Evolutionary conservation across 1,140 invertebrate species (phyloP), one percentile per base, ranked within the genome.

Genomic region (Himalopsyche phryganea): DNA sequence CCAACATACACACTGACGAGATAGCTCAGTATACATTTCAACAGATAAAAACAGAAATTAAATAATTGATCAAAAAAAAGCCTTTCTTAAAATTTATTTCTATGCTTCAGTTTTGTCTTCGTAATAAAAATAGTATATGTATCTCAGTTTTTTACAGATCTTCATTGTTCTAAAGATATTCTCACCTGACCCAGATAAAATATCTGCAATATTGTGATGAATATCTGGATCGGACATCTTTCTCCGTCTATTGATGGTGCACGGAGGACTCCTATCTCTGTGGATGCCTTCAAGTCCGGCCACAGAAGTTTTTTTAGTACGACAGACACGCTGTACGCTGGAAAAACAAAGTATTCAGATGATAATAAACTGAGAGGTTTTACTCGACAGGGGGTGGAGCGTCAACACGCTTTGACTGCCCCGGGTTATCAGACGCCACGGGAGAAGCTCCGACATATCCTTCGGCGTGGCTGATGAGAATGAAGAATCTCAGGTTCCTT

Each of bases 221-320:
- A 90, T 88, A 68, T 90, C 87, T 1, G 89, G 88, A 75, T 91
- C 88, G 0, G 88, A 90, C 81, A 90, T 85, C 78, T 90, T 91
- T 40, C 88, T 78, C 58, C 85, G 83, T 56, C 85, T 71, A 66
- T 75, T 72, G 66, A 83, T 68, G 61, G 73, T 67, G 50, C 73
- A 67, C 58, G 80, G 81, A 1, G 80, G 81, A 66, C 83, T 83
- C 32, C 77, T 79, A 45, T 81, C 79, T 53, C 82, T 81, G 45
- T 63, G 70, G 5, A 71, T 68, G 3, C 73, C 72, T 69, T 87
- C 85, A 19, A 87, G 72, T 13, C 82, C 84, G 0, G 83, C 82
- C 11, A 85, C 81, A 19, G 85, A 87, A 0, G 83, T 86, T 67
- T 88, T 88, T 63, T 88, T 88, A 1, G 81, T 81, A 36, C 84